These are phyloP conservation scores for Grammomys surdaster DNA, from an alignment of 2,113 vertebrate genomes.

Conservation along the genomic window DNA sequence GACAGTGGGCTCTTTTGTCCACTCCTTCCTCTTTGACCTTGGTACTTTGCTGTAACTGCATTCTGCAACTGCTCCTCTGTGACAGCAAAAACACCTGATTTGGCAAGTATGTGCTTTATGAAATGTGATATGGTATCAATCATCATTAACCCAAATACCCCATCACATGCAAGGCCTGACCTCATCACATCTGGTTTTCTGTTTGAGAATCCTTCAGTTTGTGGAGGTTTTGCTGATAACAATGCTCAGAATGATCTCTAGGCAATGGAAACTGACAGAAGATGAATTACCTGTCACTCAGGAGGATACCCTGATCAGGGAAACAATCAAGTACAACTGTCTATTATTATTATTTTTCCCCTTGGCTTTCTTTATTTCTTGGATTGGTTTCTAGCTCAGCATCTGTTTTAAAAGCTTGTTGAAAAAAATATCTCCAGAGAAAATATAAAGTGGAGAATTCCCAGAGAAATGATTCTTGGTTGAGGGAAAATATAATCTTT, in stretches of 20 bases:
- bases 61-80: conserved; percentile 73
- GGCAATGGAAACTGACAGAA: conserved; percentile 85
- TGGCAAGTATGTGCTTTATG: conserved; percentile 85
- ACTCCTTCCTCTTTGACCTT: conserved; percentile 85
- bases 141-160: conserved; percentile 90
- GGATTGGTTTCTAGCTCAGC: conserved; percentile 77
- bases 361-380: conserved; percentile 78
- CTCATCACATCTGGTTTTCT: conserved; percentile 90
- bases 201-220: conserved; percentile 87
- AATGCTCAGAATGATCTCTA: conserved; percentile 85
- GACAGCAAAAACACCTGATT: conserved; percentile 84
- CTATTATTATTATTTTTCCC: conserved; percentile 82
- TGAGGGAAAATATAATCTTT: conserved; percentile 52
- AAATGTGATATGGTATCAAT: conserved; percentile 89
- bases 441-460: conserved; percentile 56
- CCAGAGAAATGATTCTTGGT: conserved; percentile 56
- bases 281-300: conserved; percentile 90
- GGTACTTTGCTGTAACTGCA: conserved; percentile 64
- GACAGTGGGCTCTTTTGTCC: conserved; percentile 52
- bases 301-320: conserved; percentile 80
- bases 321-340: conserved; percentile 83
- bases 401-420: conserved; percentile 80
- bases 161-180: conserved; percentile 85
- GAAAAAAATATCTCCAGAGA: conserved; percentile 68
- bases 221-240: conserved; percentile 87